These are phyloP conservation scores for Felis catus DNA, from an alignment of 2,113 vertebrate species.

Conservation along the genomic window DNA sequence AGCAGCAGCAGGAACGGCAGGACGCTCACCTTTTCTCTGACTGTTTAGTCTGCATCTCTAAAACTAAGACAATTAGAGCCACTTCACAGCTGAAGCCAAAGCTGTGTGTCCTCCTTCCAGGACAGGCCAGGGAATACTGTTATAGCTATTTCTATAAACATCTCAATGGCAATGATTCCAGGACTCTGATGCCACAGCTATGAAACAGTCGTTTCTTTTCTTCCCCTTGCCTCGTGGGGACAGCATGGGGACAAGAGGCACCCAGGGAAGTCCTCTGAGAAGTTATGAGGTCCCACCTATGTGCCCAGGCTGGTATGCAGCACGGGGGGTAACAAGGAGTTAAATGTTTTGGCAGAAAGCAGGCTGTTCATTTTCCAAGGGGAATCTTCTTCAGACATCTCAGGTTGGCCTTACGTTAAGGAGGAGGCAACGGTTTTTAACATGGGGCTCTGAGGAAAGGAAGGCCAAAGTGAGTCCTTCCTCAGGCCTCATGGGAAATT, in stretches of 20 bases:
- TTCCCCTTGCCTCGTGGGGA: not conserved
- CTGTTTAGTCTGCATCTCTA: not conserved
- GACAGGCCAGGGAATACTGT: not conserved
- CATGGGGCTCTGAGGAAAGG: not conserved
- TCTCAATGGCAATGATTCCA: accelerated
- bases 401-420: constrained; percentile 38
- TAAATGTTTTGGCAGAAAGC: not conserved
- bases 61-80: not conserved
- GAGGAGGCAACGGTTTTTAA: not conserved
- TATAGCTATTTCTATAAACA: not conserved
- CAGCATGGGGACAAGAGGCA: not conserved
- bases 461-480: not conserved
- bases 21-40: not conserved
- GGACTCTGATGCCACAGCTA: not conserved
- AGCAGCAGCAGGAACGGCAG: not conserved
- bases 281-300: accelerated
- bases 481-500: constrained; percentile 14
- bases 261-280: not conserved
- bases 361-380: not conserved
- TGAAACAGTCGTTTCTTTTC: not conserved
- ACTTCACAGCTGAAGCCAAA: not conserved
- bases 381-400: not conserved
- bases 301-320: not conserved
- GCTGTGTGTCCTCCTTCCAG: not conserved
- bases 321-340: not conserved